Percentiles rank a stretch among this genome's conserved stretches.
Conservation (phyloP, 2,113 vertebrate genomes). For the Semicossyphus pulcher region DNA sequence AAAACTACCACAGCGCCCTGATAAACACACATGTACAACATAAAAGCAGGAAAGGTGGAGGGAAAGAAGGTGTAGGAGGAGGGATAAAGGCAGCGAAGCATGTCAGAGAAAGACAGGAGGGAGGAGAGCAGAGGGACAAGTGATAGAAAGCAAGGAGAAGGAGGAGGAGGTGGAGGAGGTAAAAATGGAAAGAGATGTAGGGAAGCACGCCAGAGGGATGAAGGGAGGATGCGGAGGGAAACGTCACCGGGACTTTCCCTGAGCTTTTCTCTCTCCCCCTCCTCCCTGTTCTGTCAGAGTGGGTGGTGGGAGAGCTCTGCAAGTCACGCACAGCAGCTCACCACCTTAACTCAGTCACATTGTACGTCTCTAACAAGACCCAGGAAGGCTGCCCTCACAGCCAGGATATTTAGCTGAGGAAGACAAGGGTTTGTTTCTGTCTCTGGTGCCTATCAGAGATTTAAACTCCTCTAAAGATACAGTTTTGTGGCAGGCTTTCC, state of each 20-base stretch:
- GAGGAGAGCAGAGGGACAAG: slow-evolving; percentile 2
- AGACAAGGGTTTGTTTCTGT: slow-evolving; percentile 10
- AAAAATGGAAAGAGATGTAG: slow-evolving; percentile 31
- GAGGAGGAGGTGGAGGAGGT: slow-evolving; percentile 11
- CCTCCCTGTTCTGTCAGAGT: slow-evolving; percentile 33
- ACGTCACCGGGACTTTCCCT: slow-evolving; percentile 73
- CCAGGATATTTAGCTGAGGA: slow-evolving; percentile 9
- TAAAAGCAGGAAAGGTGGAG: slow-evolving; percentile 7
- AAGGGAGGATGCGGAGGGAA: slow-evolving; percentile 35
- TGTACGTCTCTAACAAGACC: slow-evolving; percentile 23
- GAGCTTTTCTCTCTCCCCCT: slow-evolving; percentile 14
- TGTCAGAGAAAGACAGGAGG: slow-evolving; percentile 5
- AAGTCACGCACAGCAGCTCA: slow-evolving; percentile 53
- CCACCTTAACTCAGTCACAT: slow-evolving; percentile 36
- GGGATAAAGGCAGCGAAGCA: slow-evolving; percentile 6
- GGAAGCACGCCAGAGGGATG: slow-evolving; percentile 38
- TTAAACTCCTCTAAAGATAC: slow-evolving; percentile 7
- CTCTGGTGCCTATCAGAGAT: neutral
- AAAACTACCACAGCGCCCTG: slow-evolving; percentile 38
- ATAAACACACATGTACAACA: neutral
- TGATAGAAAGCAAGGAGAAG: slow-evolving; percentile 17
- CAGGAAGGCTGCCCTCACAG: slow-evolving; percentile 27
- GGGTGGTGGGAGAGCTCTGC: slow-evolving; percentile 58
- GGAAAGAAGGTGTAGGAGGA: slow-evolving; percentile 4
- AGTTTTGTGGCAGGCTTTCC: slow-evolving; percentile 13